Evolutionary conservation across 2,113 vertebrate genomes (phyloP), one percentile per base, ranked within the genome.

Genomic region (Tretioscincus oriximinensis): DNA sequence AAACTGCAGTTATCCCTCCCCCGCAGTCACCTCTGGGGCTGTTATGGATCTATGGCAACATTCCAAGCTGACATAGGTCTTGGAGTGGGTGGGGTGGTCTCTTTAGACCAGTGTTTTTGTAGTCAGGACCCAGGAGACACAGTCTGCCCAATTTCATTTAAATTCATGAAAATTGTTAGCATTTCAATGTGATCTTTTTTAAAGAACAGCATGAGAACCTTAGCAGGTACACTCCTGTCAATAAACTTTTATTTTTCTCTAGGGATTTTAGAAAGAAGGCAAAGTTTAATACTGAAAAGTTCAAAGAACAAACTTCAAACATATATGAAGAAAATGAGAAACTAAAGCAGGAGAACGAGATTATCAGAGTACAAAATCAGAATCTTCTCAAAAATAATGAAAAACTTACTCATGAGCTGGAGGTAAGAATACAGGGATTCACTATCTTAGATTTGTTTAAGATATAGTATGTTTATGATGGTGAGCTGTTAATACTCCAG

Each of bases 241-340:
- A 14, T 80, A 0, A 41, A 77, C 28, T 45, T 63, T 10, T 79
- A 9, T 63, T 80, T 58, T 91, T 92, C 84, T 77, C 78, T 80
- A 94, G 93, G 85, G 91, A 85, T 41, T 88, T 87, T 85, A 92
- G 80, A 81, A 86, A 88, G 21, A 71, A 74, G 6, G 76, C 84
- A 71, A 88, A 88, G 28, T 85, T 76, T 35, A 90, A 76, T 51
- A 35, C 91, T 60, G 81, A 81, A 81, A 91, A 92, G 85, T 63
- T 80, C 77, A 94, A 81, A 73, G 85, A 86, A 71, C 86, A 86
- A 73, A 90, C 93, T 76, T 88, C 92, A 79, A 95, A 89, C 73
- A 41, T 94, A 20, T 84, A 88, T 31, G 91, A 94, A 84, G 94
- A 95, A 82, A 95, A 90, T 84, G 90, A 91, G 82, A 91, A 90